Base-by-base conservation (phyloP, 30 jellyfish, hydroid and myxozoan species). In the Sanderia malayensis region DNA sequence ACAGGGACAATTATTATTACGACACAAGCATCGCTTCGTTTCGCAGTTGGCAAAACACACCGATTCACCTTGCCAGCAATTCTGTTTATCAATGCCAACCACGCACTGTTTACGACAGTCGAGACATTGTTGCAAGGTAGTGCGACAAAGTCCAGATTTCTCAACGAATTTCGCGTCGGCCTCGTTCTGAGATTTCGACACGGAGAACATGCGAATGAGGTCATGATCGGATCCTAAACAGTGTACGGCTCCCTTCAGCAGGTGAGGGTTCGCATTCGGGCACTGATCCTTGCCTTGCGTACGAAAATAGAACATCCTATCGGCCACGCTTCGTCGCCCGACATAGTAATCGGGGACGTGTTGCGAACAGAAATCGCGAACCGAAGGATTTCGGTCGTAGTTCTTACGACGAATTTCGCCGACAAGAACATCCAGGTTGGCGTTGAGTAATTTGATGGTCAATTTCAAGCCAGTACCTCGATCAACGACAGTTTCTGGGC, bases 391-490 rank as follows among this genome's bases (percentile, higher is more conserved):
- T 18, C 0, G 32, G 69, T 63, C 89, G 47, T 78, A 55, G 45
- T 66, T 18, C 65, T 18, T 53, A 29, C 33, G 52, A 11, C 10
- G 24, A 0, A 53, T 77, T 31, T 78, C 89, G 2, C 76, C 89
- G 24, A 78, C 65, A 1, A 24, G 44, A 1, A 57, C 74, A 1
- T 27, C 82, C 27, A 64, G 65, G 28, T 55, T 49, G 0, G 82
- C 89, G 23, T 31, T 69, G 6, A 57, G 21, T 0, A 65, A 46
- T 20, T 67, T 30, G 21, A 78, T 32, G 9, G 47, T 70, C 10
- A 66, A 52, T 65, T 78, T 68, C 2, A 78, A 22, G 10, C 82
- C 89, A 2, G 89, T 61, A 15, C 89, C 82, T 4, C 89, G 89
- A 31, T 31, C 49, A 25, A 31, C 30, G 19, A n/a, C n/a, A n/a